phyloP scores from a whole-genome alignment of 2,888 invertebrate genomes.

The Calameuta pallipes region DNA sequence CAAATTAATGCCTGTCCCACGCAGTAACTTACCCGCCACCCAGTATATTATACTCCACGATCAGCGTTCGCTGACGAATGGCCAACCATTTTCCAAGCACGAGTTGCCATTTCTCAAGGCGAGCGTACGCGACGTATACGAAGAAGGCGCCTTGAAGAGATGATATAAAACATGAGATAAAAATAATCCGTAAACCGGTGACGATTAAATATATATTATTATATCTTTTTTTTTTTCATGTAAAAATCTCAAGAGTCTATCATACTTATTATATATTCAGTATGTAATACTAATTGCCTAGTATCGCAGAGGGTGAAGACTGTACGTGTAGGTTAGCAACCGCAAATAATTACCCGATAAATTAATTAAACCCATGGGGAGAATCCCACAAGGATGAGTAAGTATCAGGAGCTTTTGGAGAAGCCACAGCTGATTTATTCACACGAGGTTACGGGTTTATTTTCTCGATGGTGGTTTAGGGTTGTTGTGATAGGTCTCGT shows the following conservation, averaged over 20 bases:
- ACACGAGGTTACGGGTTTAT: conserved; percentile 35
- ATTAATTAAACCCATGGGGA: too few relatives aligned
- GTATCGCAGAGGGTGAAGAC: too few relatives aligned
- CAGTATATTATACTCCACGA: conserved; percentile 33
- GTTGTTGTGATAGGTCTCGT: conserved; percentile 56
- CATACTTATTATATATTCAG: too few relatives aligned
- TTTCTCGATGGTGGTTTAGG: conserved; percentile 44
- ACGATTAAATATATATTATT: too few relatives aligned
- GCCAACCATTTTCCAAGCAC: conserved; percentile 21
- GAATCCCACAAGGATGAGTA: too few relatives aligned
- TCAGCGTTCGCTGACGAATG: conserved; percentile 25
- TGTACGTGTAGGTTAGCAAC: too few relatives aligned
- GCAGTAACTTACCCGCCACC: conserved; percentile 33
- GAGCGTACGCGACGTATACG: background rate
- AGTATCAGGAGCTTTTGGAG: background rate
- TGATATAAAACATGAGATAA: too few relatives aligned
- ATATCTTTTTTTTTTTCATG: too few relatives aligned
- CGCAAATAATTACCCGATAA: too few relatives aligned
- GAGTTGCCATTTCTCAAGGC: conserved; percentile 20
- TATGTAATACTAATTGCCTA: too few relatives aligned
- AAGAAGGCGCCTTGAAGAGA: too few relatives aligned
- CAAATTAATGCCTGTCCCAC: conserved; percentile 61
- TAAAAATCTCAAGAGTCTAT: too few relatives aligned
- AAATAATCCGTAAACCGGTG: background rate
- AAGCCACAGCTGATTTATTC: conserved; percentile 4